Evolutionary conservation across 2,113 vertebrate species (phyloP).

Genomic region (Nerophis ophidion): DNA sequence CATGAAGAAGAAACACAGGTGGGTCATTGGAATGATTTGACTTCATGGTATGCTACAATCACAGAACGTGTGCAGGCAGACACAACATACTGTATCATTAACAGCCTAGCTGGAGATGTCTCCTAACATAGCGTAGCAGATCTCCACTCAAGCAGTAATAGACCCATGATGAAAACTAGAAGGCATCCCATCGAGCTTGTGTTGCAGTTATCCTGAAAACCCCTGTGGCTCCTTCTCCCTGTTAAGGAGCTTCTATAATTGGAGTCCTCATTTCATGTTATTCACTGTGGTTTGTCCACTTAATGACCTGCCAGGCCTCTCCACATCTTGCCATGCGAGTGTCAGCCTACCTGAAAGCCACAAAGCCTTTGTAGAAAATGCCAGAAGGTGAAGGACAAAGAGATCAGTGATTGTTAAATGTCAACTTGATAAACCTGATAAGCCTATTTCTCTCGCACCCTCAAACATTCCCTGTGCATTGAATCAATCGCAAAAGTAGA

Average conservation of each 20-base stretch:
- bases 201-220: constrained; percentile 66
- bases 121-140: constrained; percentile 33
- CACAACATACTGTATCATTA: constrained; percentile 42
- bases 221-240: constrained; percentile 50
- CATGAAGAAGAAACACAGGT: not conserved
- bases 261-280: constrained; percentile 68
- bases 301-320: constrained; percentile 48
- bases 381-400: constrained; percentile 48
- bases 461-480: no score
- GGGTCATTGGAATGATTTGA: constrained; percentile 17
- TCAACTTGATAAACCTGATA: constrained; percentile 18
- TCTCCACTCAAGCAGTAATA: constrained; percentile 59
- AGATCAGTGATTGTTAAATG: constrained; percentile 22
- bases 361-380: constrained; percentile 56
- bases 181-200: constrained; percentile 51
- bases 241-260: constrained; percentile 72
- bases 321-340: constrained; percentile 39
- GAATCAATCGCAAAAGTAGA: no score
- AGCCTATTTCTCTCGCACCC: no score
- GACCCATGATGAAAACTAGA: constrained; percentile 62
- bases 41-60: not conserved
- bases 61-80: constrained; percentile 31
- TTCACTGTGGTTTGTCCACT: constrained; percentile 45
- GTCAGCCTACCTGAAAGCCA: constrained; percentile 60
- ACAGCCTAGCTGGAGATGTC: constrained; percentile 37